Base-by-base conservation (phyloP, 2,888 invertebrate species). In the Operophtera brumata region DNA sequence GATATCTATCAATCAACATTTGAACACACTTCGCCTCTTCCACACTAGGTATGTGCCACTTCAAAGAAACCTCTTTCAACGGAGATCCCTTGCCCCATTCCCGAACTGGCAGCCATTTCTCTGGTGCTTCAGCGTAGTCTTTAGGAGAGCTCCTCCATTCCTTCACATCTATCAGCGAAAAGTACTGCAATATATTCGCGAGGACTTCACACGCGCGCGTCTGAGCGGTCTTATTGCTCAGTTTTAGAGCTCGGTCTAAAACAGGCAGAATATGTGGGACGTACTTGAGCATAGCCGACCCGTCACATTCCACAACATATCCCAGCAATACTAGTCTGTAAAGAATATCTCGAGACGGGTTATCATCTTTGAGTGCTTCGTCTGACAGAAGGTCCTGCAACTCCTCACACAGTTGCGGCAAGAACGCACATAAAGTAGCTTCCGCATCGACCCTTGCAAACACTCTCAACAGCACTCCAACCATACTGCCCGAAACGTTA, bases 41-140 rank as follows among this genome's bases (percentile, higher is more conserved):
- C 14, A 91, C 86, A 14, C 90, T 92, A 0, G 97, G 97, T 42
- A 94, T 86, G 71, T 96, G 95, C 96, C 96, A 97, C 36, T 93
- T 86, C 13, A 96, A 84, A 6, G 93, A 87, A 12, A 94, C 85
- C 25, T 93, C 91, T 50, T 93, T 87, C 13, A 95, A 79, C 65
- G 94, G 86, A 12, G 93, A 92, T 0, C 94, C 91, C 55, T 91
- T 91, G 0, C 96, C 97, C 98, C 98, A 98, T 64, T 96, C 94
- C 14, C 93, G 91, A 14, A 96, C 91, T 8, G 95, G 93, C 40
- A 96, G 86, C 85, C 93, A 94, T 53, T 94, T 93, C 54, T 93
- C 89, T 0, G 94, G 89, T 0, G 93, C 93, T 35, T 89, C 86
- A 13, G 93, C 92, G 67, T 93, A 93, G 58, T 93, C 91, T 13